Percentiles rank a stretch among this genome's conserved stretches.
Evolutionary conservation across 2,888 invertebrate genomes (phyloP).

Genomic region (Gari tellinella): DNA sequence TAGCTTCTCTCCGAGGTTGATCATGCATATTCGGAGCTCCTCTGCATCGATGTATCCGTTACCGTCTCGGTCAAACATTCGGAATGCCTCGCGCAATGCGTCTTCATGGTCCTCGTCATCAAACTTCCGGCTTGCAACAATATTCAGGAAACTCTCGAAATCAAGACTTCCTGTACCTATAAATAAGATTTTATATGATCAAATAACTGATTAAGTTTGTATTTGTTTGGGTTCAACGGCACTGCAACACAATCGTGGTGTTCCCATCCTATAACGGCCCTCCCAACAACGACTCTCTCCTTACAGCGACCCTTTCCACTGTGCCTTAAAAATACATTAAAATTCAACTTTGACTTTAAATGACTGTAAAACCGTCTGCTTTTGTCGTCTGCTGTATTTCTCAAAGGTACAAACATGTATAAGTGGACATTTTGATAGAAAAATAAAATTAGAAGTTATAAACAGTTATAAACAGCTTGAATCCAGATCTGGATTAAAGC

Average conservation of each 20-base stretch:
- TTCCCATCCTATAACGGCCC: no score
- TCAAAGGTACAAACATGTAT: no score
- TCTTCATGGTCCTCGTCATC: slow-evolving; percentile 72
- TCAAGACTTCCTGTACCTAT: slow-evolving; percentile 64
- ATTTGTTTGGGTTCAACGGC: background rate
- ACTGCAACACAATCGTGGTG: background rate
- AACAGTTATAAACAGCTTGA: no score
- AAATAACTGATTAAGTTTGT: background rate
- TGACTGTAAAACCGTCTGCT: no score
- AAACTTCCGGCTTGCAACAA: slow-evolving; percentile 66
- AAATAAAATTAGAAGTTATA: no score
- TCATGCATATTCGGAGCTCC: slow-evolving; percentile 99
- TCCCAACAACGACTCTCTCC: background rate
- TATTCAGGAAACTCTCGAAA: slow-evolving; percentile 69
- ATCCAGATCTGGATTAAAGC: no score
- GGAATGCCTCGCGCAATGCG: slow-evolving; percentile 68
- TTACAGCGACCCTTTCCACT: no score
- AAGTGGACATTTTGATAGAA: no score
- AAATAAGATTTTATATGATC: background rate
- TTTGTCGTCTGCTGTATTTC: no score
- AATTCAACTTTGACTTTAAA: no score
- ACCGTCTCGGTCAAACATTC: slow-evolving; percentile 99
- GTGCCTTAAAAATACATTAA: no score
- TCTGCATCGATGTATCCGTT: slow-evolving; percentile 99
- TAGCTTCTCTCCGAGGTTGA: slow-evolving; percentile 99